Base-by-base conservation (phyloP, 2,888 invertebrate genomes). In the Toxonevra muliebris region DNA sequence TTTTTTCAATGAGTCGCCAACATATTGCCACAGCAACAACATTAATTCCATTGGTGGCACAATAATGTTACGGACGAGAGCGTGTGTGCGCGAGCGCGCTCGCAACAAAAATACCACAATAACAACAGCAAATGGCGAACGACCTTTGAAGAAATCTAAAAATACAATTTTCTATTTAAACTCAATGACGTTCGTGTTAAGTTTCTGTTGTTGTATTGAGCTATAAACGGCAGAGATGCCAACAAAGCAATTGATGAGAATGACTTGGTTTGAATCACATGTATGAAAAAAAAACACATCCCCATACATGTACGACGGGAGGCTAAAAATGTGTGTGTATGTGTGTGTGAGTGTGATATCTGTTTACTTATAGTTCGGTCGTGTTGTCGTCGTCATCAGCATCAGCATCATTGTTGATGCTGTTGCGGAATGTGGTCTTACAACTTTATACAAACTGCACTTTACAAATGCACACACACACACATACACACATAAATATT, bases 341-440 rank as follows among this genome's bases (percentile, higher is more conserved):
- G 11, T 45, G 45, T 45, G 45, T 10, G 11, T 45, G n/a, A 12
- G 15, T 8, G n/a, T 5, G 48, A 48, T 48, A 15, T n/a, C 9
- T 4, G 48, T n/a, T 13, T 48, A 15, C 48, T 15, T 13, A 48
- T 45, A 13, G 11, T 45, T 13, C 11, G 45, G 2, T 12, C 45
- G 13, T 45, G 45, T 30, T 30, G 8, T n/a, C 9, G 15, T n/a
- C 15, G 48, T 48, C 15, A 12, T 48, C 5, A 48, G 5, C 15
- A 15, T 10, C 15, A 48, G 15, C 15, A 48, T 48, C 15, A 69
- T 74, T 69, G 67, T 68, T 61, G 61, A n/a, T 42, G 30, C 43
- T 69, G 70, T 58, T 69, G 73, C 75, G 81, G 79, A 79, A 79
- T 79, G 79, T 73, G 71, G 79, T 79, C 76, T 74, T 78, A 76